Base-by-base conservation (phyloP, 2,888 invertebrate species). In the Palloptera scutellata region DNA sequence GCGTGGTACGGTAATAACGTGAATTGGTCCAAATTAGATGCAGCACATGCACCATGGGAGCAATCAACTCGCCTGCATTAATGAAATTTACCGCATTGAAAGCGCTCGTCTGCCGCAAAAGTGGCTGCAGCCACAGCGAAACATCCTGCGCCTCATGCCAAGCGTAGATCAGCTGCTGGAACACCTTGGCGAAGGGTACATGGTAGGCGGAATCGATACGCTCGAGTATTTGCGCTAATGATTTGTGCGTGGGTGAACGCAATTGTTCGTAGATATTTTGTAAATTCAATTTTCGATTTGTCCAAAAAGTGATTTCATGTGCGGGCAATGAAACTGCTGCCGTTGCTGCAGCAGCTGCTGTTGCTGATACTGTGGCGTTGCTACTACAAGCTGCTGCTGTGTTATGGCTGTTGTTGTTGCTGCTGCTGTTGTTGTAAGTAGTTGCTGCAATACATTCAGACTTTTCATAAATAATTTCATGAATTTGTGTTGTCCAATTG, bases 261-360 rank as follows among this genome's bases (percentile, higher is more conserved):
- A 97, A 86, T 84, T 97, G 97, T 20, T 92, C 91, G 82, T 95
- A 95, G 72, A 97, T 93, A 60, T 92, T 92, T 81, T 95, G 92
- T 41, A 97, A 85, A 82, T 96, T 96, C 70, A 89, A 89, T 42
- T 92, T 86, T 42, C 95, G 90, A 68, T 88, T 88, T 54, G 88
- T 86, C 92, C 97, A 97, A 84, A 94, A 97, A 1, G 91, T 89
- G 55, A 95, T 86, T 83, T 97, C 96, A 73, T 88, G 85, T 59
- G 81, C 82, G 0, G 96, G 96, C 15, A 91, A 84, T 0, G 74
- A 67, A 0, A 80, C 77, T 9, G 67, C 17, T 8, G 65, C 70
- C 0, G 73, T 64, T 15, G 58, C 57, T 8, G 65, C 70, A 0
- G 73, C 64, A 12, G 58, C 57, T 30, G 30, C 30, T 20, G n/a